phyloP scores from a whole-genome alignment of 2,113 vertebrate genomes.

The Cercopithecus mona region DNA sequence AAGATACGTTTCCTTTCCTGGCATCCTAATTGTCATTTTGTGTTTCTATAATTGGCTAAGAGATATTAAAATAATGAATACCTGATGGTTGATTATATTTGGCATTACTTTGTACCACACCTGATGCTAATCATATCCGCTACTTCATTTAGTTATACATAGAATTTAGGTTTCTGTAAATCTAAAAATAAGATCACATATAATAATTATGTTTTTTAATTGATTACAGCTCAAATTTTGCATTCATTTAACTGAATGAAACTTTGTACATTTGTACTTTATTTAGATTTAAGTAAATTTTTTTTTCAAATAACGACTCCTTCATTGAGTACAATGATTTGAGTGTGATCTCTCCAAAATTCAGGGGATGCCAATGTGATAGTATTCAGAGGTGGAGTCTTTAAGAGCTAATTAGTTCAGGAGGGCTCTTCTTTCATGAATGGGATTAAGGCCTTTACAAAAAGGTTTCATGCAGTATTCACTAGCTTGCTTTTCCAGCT shows the following conservation, averaged over 20 bases:
- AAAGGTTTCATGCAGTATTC: neutral
- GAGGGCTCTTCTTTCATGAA: neutral
- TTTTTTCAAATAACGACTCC: neutral
- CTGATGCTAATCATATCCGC: neutral
- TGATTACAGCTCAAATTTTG: neutral
- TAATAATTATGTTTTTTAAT: neutral
- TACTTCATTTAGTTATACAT: neutral
- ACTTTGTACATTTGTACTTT: neutral
- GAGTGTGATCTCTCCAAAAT: neutral
- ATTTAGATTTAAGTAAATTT: neutral
- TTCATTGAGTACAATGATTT: neutral
- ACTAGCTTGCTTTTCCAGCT: neutral
- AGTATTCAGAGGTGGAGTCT: neutral
- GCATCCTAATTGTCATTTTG: neutral
- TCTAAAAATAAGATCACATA: neutral
- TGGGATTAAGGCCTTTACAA: neutral
- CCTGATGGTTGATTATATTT: neutral
- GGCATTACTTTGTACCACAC: neutral
- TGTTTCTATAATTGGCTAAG: neutral
- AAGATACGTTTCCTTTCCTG: neutral
- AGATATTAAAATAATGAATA: neutral
- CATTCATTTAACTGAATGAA: neutral
- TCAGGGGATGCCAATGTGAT: neutral
- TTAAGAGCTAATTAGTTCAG: neutral
- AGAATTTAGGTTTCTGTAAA: neutral